Evolutionary conservation across 2,888 invertebrate species (phyloP).

Genomic region (Metellina segmentata): DNA sequence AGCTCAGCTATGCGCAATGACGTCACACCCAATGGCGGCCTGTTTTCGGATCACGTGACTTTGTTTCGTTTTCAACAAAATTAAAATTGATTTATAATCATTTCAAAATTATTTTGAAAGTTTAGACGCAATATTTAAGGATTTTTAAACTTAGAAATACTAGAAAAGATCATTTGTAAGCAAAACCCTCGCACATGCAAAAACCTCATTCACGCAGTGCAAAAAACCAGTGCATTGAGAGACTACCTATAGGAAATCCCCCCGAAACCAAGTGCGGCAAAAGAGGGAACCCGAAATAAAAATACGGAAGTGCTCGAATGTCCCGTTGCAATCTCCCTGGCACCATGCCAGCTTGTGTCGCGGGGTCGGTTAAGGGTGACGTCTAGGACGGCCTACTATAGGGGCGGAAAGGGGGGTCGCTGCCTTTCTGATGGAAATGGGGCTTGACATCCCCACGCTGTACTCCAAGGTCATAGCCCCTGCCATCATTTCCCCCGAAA

Average conservation of each 20-base stretch:
- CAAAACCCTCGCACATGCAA: too few species aligned
- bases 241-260: neutral
- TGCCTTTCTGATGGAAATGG: conserved; percentile 44
- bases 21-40: too few species aligned
- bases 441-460: conserved; percentile 24
- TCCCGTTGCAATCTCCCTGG: conserved; percentile 1
- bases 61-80: too few species aligned
- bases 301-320: conserved; percentile 54
- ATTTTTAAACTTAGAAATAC: too few species aligned
- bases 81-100: too few species aligned
- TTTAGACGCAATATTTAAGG: too few species aligned
- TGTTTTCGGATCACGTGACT: too few species aligned
- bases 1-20: too few species aligned
- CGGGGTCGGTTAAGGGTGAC: conserved; percentile 26
- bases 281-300: conserved; percentile 23
- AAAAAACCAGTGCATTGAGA: neutral
- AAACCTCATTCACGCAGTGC: too few species aligned
- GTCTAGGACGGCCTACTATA: conserved; percentile 23
- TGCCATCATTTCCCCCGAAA: conserved; percentile 2
- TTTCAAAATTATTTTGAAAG: too few species aligned
- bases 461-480: conserved; percentile 42
- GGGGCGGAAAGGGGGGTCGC: neutral
- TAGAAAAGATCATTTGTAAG: too few species aligned
- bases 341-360: conserved; percentile 40
- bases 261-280: neutral